Evolutionary conservation across 1,140 invertebrate genomes (phyloP), one percentile per base, ranked within the genome.

Genomic region (Drosophila nasuta): DNA sequence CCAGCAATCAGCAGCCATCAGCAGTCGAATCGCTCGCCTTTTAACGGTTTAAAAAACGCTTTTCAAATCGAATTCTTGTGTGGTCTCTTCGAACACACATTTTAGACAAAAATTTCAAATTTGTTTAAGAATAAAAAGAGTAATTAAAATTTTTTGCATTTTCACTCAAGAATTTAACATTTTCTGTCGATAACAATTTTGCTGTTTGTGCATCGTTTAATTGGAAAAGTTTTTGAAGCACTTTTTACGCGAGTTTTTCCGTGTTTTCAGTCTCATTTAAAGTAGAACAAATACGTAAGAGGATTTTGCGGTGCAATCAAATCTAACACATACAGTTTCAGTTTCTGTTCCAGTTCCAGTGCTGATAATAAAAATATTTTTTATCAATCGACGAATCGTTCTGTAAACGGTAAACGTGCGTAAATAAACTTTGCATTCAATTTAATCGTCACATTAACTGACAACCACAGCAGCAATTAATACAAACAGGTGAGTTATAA

Each of bases 171-270:
- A n/a, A 54, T 20, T 60, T 43, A 8, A n/a, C 15, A 11, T 28
- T 58, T 66, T 41, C 43, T 30, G 43, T 68, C 2, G 10, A 15
- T 33, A 33, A 49, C 48, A 2, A 11, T 62, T 49, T 62, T 20
- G 11, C 43, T 35, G 28, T 49, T 15, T 63, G 51, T 71, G 49
- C 43, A 56, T 49, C 52, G 8, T 38, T 57, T 60, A 74, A 87
- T 82, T 82, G 51, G 35, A 71, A 74, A 65, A 79, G 52, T 87
- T 79, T 71, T 70, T 13, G 49, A 79, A 66, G 43, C 28, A 64
- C 20, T 71, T 71, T 76, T 70, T 33, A 30, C 35, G 56, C 38
- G 48, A 75, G 54, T 69, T 59, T 58, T 30, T 35, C 28, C 20
- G 54, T 38, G 48, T 30, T 67, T 58, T 13, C 30, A 57, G 30